Percentiles rank a stretch among this genome's conserved stretches.
Conservation (phyloP, 2,797 vertebrate species). For the Microhierax caerulescens region DNA sequence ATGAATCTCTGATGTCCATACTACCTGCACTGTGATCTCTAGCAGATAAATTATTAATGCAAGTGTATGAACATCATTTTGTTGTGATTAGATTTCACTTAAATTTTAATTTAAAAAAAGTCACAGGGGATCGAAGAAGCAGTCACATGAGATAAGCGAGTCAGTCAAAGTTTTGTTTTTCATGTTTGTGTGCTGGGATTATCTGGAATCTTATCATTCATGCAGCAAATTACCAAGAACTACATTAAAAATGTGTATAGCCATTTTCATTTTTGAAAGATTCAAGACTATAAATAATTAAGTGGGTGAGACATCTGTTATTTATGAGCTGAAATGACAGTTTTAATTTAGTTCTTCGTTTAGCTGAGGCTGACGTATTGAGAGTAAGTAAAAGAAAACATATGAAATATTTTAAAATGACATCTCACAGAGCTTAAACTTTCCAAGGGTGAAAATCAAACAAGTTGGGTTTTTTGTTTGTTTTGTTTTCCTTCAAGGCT, state of each 20-base stretch:
- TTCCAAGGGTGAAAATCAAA: slow-evolving; percentile 56
- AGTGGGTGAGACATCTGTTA: slow-evolving; percentile 85
- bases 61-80: slow-evolving; percentile 79
- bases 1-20: slow-evolving; percentile 64
- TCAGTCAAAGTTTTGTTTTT: slow-evolving; percentile 76
- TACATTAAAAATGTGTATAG: slow-evolving; percentile 86
- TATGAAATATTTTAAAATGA: slow-evolving; percentile 69
- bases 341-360: slow-evolving; percentile 83
- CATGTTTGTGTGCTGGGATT: slow-evolving; percentile 81
- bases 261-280: slow-evolving; percentile 85
- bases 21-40: slow-evolving; percentile 66
- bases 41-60: slow-evolving; percentile 78
- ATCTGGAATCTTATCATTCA: slow-evolving; percentile 83
- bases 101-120: slow-evolving; percentile 79
- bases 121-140: slow-evolving; percentile 72
- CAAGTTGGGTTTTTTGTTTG: not conserved
- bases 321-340: slow-evolving; percentile 87
- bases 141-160: slow-evolving; percentile 71
- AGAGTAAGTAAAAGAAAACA: slow-evolving; percentile 72
- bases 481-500: slow-evolving; percentile 38
- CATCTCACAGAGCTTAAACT: not conserved
- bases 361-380: slow-evolving; percentile 72
- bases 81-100: slow-evolving; percentile 81
- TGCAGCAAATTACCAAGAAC: slow-evolving; percentile 83
- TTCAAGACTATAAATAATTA: slow-evolving; percentile 87